These are phyloP conservation scores for Alligator sinensis DNA, from an alignment of 2,113 vertebrate species.

Conservation along the genomic window DNA sequence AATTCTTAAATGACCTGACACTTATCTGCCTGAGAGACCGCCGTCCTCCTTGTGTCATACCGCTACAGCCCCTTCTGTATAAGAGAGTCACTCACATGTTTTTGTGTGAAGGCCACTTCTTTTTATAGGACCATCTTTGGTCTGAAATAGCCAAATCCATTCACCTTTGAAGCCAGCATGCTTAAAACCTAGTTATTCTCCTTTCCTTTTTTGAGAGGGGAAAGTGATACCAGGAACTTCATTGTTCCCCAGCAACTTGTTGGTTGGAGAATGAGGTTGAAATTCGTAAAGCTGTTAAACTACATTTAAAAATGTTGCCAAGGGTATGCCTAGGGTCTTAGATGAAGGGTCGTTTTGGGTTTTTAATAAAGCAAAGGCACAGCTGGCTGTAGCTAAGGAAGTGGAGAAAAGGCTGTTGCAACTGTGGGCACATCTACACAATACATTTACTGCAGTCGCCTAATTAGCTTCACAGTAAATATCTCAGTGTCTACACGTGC, in stretches of 20 bases:
- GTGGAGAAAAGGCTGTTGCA: neutral
- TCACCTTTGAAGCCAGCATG: neutral
- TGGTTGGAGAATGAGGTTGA: neutral
- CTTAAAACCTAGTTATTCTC: neutral
- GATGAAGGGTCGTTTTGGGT: neutral
- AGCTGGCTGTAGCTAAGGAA: neutral
- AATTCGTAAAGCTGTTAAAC: neutral
- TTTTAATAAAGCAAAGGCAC: neutral
- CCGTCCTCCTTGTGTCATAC: neutral
- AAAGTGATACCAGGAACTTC: neutral
- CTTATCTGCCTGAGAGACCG: neutral
- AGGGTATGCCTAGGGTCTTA: neutral
- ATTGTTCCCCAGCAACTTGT: neutral
- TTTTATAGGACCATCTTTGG: neutral
- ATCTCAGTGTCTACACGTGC: too few species aligned
- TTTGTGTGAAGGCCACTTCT: neutral
- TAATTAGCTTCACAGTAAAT: too few species aligned
- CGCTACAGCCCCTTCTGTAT: neutral
- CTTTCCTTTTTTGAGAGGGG: neutral
- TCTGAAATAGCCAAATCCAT: neutral
- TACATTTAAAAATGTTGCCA: neutral
- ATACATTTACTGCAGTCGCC: too few species aligned
- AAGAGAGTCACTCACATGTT: too few species aligned
- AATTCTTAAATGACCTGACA: neutral
- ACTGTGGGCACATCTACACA: too few species aligned